phyloP scores from a whole-genome alignment of 2,888 invertebrate genomes.

The Antitype chi region DNA sequence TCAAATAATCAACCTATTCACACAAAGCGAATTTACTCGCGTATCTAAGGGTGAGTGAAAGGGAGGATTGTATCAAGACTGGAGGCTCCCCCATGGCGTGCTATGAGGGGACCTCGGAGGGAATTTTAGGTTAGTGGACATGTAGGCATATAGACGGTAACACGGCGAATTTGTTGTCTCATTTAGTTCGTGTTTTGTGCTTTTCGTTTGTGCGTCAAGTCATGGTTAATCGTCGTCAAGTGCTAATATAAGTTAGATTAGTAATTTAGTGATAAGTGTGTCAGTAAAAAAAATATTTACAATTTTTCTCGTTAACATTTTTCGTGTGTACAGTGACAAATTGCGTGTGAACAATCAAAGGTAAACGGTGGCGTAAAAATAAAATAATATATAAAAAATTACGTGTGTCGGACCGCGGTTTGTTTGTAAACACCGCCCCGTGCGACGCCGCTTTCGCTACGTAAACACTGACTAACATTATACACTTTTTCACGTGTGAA shows the following conservation, averaged over 20 bases:
- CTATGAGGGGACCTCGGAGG: slow-evolving; percentile 86
- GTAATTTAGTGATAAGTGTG: slow-evolving; percentile 70
- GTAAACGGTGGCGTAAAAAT: slow-evolving; percentile 62
- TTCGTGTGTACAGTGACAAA: slow-evolving; percentile 67
- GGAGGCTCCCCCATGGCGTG: slow-evolving; percentile 86
- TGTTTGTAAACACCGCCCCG: slow-evolving; percentile 89
- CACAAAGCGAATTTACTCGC: slow-evolving; percentile 87
- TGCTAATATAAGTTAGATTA: slow-evolving; percentile 76
- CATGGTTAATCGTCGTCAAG: slow-evolving; percentile 88
- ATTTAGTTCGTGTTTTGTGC: slow-evolving; percentile 90
- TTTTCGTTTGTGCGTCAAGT: slow-evolving; percentile 90
- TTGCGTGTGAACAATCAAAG: slow-evolving; percentile 65
- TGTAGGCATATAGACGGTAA: slow-evolving; percentile 91
- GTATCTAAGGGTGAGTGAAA: slow-evolving; percentile 88
- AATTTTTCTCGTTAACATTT: slow-evolving; percentile 53
- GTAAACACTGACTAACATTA: slow-evolving; percentile 77
- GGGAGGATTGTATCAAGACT: slow-evolving; percentile 88
- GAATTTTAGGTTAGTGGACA: slow-evolving; percentile 91
- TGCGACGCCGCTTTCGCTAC: slow-evolving; percentile 75
- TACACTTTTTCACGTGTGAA: slow-evolving; percentile 69
- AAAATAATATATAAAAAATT: slow-evolving; percentile 68
- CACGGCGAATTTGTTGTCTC: slow-evolving; percentile 91
- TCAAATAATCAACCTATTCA: slow-evolving; percentile 88
- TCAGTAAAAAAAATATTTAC: slow-evolving; percentile 51
- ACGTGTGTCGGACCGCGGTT: slow-evolving; percentile 75